phyloP scores from a whole-genome alignment of 2,113 vertebrate genomes.

The Oriolus oriolus region DNA sequence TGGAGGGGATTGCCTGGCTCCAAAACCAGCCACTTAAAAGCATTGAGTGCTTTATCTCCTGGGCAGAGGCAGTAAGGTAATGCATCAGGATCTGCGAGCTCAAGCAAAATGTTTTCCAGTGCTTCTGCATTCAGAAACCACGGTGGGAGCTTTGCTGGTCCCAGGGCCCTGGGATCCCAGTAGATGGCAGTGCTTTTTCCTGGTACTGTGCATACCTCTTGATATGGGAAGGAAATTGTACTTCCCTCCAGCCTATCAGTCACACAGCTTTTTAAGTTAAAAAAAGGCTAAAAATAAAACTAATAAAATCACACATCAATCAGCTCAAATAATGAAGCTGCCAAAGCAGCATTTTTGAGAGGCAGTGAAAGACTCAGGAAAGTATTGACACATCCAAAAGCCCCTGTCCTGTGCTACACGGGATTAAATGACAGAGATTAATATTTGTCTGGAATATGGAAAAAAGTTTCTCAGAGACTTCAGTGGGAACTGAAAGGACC shows the following conservation, averaged over 20 bases:
- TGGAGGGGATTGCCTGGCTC: background rate
- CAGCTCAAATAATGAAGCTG: background rate
- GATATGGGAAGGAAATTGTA: background rate
- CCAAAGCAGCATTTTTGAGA: background rate
- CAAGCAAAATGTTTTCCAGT: background rate
- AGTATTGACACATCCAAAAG: background rate
- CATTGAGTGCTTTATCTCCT: background rate
- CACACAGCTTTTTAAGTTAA: background rate
- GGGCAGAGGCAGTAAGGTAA: background rate
- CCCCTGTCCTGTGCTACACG: background rate
- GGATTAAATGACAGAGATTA: background rate
- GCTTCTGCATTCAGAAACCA: background rate
- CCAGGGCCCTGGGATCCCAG: background rate
- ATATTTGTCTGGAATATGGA: background rate
- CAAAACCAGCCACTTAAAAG: background rate
- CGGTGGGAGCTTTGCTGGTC: background rate
- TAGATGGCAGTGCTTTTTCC: background rate
- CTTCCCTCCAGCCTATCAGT: background rate
- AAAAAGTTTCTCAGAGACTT: background rate
- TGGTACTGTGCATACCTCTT: accelerated
- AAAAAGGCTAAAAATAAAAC: background rate
- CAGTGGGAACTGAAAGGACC: background rate
- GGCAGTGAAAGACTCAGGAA: background rate
- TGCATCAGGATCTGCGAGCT: background rate
- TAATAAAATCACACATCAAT: background rate